Evolutionary conservation across 2,888 invertebrate species (phyloP).

Genomic region (Perithous albicinctus): DNA sequence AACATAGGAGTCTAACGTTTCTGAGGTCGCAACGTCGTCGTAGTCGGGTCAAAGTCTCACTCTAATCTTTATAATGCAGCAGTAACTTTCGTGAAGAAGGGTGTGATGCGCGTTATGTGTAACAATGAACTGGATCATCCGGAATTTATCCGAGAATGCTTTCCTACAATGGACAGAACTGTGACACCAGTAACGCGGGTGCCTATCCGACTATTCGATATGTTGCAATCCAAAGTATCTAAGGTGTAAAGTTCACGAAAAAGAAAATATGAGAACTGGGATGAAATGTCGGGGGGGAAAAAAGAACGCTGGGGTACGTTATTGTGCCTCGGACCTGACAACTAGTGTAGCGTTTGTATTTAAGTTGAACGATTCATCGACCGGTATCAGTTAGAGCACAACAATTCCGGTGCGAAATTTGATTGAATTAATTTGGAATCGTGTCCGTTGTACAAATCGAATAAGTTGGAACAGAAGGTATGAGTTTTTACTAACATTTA

Average conservation of each 20-base stretch:
- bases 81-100: conserved; percentile 36
- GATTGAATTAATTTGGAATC: too few relatives aligned
- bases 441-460: too few relatives aligned
- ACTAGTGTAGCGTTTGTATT: too few relatives aligned
- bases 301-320: neutral
- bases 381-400: too few relatives aligned
- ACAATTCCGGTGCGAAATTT: too few relatives aligned
- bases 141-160: conserved; percentile 56
- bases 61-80: conserved; percentile 59
- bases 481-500: neutral
- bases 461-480: too few relatives aligned
- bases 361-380: too few relatives aligned
- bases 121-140: conserved; percentile 64
- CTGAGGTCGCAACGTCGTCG: neutral
- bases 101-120: conserved; percentile 46
- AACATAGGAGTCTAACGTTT: neutral
- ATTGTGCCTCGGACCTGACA: neutral
- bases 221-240: neutral
- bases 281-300: neutral
- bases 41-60: conserved; percentile 19
- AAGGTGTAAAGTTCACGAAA: neutral
- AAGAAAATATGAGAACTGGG: neutral
- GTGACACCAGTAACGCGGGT: conserved; percentile 4
- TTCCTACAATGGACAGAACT: neutral
- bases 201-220: neutral